Base-by-base conservation (phyloP, 1,140 invertebrate species). In the Lordiphosa collinella region DNA sequence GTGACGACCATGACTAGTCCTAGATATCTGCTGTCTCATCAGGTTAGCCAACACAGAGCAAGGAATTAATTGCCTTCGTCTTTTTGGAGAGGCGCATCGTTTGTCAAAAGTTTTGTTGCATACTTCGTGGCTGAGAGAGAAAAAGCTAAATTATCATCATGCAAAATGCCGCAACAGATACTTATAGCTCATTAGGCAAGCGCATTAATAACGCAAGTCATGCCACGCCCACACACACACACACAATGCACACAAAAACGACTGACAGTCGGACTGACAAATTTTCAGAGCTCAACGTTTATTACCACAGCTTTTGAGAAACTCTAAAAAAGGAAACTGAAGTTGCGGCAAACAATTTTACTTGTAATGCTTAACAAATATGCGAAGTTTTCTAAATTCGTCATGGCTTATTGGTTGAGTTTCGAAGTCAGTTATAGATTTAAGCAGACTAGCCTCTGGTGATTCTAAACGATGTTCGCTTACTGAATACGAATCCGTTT, bases 91-190 rank as follows among this genome's bases (percentile, higher is more conserved):
- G 46, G 38, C 25, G 44, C 63, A 52, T 80, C 78, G 78, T 82
- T 84, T 84, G 78, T 82, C 78, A 84, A 82, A 82, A 82, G 80
- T 65, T 68, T 68, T 76, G 78, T 61, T 82, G 78, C 76, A 82
- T 68, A 84, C 72, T 84, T 76, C 59, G 47, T 53, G 34, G 60
- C 60, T 56, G 54, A 64, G 37, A 60, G 18, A 11, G 43, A 38
- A 37, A 47, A 38, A 48, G 53, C 54, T 36, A 25, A 48, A 52
- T 67, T 52, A 67, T 66, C 63, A 67, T 58, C 31, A 48, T 34
- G 54, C 54, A 61, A 29, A 69, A 69, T 69, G 64, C 44, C 54
- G 51, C 54, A 31, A 47, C 61, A 67, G 75, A 78, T 82, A 82
- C 78, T 84, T 78, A 78, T 79, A 85, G 73, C 79, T 84, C 78